Base-by-base conservation (phyloP, 2,888 invertebrate species). In the Cataglyphis altisquamis region DNA sequence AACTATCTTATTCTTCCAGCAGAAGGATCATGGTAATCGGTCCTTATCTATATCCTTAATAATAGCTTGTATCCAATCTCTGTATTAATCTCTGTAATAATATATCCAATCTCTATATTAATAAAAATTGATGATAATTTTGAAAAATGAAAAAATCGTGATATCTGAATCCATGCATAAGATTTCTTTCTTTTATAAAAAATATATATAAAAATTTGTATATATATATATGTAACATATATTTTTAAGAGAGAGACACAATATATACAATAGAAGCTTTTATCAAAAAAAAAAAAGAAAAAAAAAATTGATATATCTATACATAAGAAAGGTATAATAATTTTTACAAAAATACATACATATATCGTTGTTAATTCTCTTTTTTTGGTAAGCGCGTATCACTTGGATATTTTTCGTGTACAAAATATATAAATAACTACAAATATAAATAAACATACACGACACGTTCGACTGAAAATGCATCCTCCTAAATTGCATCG, bases 1-100 rank as follows among this genome's bases (percentile, higher is more conserved):
- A 39, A 45, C 70, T 60, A 57, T 57, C 57, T 60, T 45, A 18
- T 70, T 60, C 45, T 25, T 25, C 45, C n/a, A 45, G 32, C 21
- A 32, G 45, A 60, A 60, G 21, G 32, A 64, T 52, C 62, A 64
- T n/a, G 55, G 4, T 68, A 55, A 77, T 77, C 55, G 60, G 18
- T 78, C 18, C 32, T 36, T 32, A 25, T 55, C n/a, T 39, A 70
- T 52, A 25, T 66, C 41, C 12, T 45, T 45, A 52, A n/a, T 6
- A 6, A 52, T 48, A 18, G 18, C 6, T 52, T n/a, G n/a, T 8
- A 8, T n/a, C 2, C 8, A 18, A 48, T 18, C 6, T 48, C 5
- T 6, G 18, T 48, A 77, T 55, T 29, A 29, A 29, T 29, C 29
- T 29, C 29, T 2, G 29, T 29, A 29, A 1, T 29, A 29, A 29